Evolutionary conservation across 2,113 vertebrate species (phyloP), one percentile per base, ranked within the genome.

Genomic region (Tragulus kanchil): DNA sequence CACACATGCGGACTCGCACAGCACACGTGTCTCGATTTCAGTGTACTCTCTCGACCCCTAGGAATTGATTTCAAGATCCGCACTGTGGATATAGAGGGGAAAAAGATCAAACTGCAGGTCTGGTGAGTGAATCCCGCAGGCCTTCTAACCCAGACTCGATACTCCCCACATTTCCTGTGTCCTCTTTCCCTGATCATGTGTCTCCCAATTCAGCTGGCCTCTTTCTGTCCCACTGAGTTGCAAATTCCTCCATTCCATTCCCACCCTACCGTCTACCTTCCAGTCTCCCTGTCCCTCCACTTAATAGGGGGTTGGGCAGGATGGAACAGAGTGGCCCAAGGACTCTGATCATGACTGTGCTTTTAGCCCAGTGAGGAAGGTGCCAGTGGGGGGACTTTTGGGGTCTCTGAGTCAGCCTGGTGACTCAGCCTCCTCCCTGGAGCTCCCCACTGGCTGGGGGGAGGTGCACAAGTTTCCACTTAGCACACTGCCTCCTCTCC

Each of bases 31-130:
- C 59, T 90, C 84, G 7, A 11, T n/a, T 36, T 85, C 67, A 82
- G 1, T 50, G 52, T 31, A 3, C 69, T 4, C 50, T 42, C 50
- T 92, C 26, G 69, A n/a, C 64, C 23, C 81, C 84, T 94, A 99
- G 99, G 99, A 77, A 99, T 99, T 1, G 99, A 99, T 96, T 99
- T 99, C 97, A 99, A 99, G 98, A 99, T 99, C 82, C 99, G 99
- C 91, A 99, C 99, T 0, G 98, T 99, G 93, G 99, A 99, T 0
- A 98, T 99, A 23, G 99, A 99, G 5, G 99, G 99, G 16, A 99
- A 99, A 98, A 99, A 99, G 98, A 99, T 99, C 95, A 99, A 99
- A 94, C 99, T 99, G 48, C 99, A 99, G 98, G 99, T 99, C 90
- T 99, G 99, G 99, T 99, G 98, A 99, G 99, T 98, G 4, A n/a